Conservation (phyloP, 2,113 vertebrate species). For the Nannospalax galili region DNA sequence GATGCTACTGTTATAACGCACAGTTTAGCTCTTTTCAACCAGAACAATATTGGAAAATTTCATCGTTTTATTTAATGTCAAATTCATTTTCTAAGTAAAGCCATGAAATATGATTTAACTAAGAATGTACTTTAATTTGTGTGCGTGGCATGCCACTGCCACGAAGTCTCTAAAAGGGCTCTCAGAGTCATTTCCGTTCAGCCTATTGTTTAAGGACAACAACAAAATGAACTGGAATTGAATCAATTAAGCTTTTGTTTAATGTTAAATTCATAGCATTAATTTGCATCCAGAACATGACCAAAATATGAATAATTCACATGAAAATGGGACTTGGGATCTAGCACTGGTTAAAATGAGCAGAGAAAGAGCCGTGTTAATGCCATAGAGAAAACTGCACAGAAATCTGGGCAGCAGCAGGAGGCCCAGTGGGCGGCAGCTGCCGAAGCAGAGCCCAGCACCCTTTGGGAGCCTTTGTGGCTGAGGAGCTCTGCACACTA, state of each 20-base stretch:
- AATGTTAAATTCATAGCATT: not conserved
- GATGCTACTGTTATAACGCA: slow-evolving; percentile 5
- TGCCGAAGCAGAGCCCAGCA: not conserved
- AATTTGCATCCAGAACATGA: not conserved
- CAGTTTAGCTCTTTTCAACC: slow-evolving; percentile 34
- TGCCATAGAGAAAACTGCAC: not conserved
- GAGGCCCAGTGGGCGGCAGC: not conserved
- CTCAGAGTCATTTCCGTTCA: not conserved
- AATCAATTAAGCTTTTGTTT: not conserved
- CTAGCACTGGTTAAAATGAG: not conserved
- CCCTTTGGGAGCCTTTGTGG: not conserved
- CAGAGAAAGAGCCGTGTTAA: not conserved
- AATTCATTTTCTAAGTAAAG: not conserved
- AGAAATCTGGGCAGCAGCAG: not conserved
- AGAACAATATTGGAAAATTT: slow-evolving; percentile 5
- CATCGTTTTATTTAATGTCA: slow-evolving; percentile 48
- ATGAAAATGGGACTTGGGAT: not conserved
- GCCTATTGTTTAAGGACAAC: not conserved
- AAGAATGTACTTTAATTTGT: not conserved
- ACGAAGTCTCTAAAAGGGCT: not conserved
- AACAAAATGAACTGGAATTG: not conserved
- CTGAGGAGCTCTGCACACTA: not conserved
- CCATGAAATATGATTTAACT: slow-evolving; percentile 25
- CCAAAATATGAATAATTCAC: not conserved
- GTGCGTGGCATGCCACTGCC: not conserved